phyloP scores from a whole-genome alignment of 1,140 invertebrate genomes.

The Drosophila nigromelanica region DNA sequence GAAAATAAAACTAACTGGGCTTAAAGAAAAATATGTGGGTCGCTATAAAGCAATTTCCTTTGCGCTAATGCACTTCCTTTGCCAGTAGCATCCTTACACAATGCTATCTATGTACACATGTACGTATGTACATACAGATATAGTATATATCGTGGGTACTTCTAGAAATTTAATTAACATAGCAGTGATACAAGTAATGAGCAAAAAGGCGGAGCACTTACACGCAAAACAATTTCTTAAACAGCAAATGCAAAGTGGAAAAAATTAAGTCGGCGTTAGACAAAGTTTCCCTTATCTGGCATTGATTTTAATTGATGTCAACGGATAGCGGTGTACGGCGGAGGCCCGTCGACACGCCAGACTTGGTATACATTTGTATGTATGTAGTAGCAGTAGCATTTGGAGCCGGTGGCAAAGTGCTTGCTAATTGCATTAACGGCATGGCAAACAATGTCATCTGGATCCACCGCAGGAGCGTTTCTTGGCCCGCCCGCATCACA shows the following conservation, averaged over 20 bases:
- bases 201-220: constrained; percentile 51
- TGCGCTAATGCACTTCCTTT: too few relatives aligned
- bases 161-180: constrained; percentile 59
- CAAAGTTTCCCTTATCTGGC: constrained; percentile 40
- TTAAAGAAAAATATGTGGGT: too few relatives aligned
- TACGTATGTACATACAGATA: not conserved
- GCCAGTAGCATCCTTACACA: too few relatives aligned
- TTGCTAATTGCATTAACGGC: constrained; percentile 56
- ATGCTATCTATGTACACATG: too few relatives aligned
- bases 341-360: constrained; percentile 5
- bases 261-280: constrained; percentile 20
- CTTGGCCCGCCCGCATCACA: constrained; percentile 46
- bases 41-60: too few relatives aligned
- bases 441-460: constrained; percentile 21
- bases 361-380: constrained; percentile 29
- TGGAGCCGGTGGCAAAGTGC: constrained; percentile 32
- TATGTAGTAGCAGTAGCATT: too few relatives aligned
- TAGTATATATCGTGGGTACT: not conserved
- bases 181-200: constrained; percentile 44
- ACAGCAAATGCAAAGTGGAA: constrained; percentile 23
- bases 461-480: constrained; percentile 8
- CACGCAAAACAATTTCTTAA: constrained; percentile 37
- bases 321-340: constrained; percentile 38
- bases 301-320: constrained; percentile 69
- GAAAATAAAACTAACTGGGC: too few relatives aligned